Base-by-base conservation (phyloP, 2,113 vertebrate genomes). In the Poeciliopsis prolifica region DNA sequence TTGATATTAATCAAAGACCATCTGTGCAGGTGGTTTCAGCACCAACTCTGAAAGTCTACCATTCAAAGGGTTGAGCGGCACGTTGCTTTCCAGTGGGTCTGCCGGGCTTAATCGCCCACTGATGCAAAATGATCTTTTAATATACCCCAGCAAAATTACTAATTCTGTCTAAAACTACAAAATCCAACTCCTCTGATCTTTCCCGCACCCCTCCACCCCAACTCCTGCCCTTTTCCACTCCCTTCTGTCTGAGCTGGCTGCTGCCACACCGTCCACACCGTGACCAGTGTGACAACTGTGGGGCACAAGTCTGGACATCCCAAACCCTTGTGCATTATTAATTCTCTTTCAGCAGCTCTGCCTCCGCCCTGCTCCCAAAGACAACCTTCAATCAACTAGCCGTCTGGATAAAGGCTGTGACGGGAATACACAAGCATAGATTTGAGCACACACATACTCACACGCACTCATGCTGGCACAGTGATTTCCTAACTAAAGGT, bases 1-100 rank as follows among this genome's bases (percentile, higher is more conserved):
- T 92, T 87, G 80, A 75, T 85, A 85, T 89, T 79, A 90, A 92
- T 92, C 86, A 90, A 88, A 89, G 81, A 3, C 78, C 60, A 68
- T 67, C 76, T 86, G 80, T 77, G 70, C 67, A 51, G 73, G 81
- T 70, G 79, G 82, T 82, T 86, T 86, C 72, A 72, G 24, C 72
- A 67, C 42, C 61, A 75, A 81, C 80, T 83, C 70, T 61, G 64
- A 64, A 28, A 19, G 42, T 63, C 71, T 70, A 74, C 78, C 67
- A 61, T 87, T 79, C 31, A 54, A 64, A 72, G 71, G 68, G 66
- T 58, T 70, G 71, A 66, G 74, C 54, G 63, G 51, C 1, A 44
- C 74, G 13, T n/a, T 61, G 63, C 75, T 86, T 86, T 78, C 48
- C 71, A 54, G 40, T 61, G 35, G 68, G 29, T 31, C 61, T 75